Evolutionary conservation across 1,140 invertebrate species (phyloP), one percentile per base, ranked within the genome.

Genomic region (Leptinotarsa lineolata): DNA sequence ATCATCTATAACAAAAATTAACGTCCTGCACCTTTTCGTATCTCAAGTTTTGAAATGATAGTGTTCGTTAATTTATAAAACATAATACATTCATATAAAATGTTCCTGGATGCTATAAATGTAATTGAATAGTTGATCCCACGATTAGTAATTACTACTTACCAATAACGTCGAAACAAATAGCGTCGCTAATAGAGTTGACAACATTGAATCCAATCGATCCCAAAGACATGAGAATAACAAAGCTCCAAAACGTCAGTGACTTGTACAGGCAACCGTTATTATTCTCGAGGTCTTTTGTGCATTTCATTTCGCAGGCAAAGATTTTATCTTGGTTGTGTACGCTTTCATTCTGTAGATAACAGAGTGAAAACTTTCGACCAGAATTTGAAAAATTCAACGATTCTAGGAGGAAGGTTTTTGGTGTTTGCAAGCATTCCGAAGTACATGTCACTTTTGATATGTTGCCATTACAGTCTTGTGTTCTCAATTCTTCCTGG

Each of bases 131-230:
- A 8, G 30, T 11, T 39, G 11, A 11, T 39, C 8, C 8, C 30
- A 11, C 30, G 30, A 39, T 11, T 11, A 39, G 30, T 39, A 39
- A 44, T 8, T n/a, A 48, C 78, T 74, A 79, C 82, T 87, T 86
- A 91, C 92, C 92, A 59, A 94, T 87, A 58, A 94, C 85, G 84
- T 94, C 92, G 80, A 94, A 94, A 83, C 92, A 94, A 68, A 94
- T 90, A 22, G 92, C 92, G 85, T 94, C 93, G 46, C 90, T 92
- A 30, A 93, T 90, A 68, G 90, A 92, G 78, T 93, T 94, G 20
- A 88, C 87, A 1, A 94, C 91, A 82, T 94, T 94, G 79, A 91
- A 94, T 18, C 90, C 89, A 74, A 94, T 91, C 2, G 88, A 91
- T 44, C 92, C 92, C 2, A 92, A 71, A 39, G 90, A 90, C 85